Conservation (phyloP, 2,888 invertebrate genomes). For the Hartigia nigra region DNA sequence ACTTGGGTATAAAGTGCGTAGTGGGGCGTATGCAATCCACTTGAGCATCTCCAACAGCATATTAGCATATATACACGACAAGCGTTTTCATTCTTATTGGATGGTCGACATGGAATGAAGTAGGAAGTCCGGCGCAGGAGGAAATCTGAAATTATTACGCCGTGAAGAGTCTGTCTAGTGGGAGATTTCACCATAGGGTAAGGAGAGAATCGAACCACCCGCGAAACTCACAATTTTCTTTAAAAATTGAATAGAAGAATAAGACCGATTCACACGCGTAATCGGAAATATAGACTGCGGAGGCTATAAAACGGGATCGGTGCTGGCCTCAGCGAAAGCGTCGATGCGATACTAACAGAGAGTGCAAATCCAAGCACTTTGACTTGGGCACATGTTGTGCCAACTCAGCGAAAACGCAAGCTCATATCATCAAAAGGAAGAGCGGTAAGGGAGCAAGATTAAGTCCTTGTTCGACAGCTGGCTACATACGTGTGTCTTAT, state of each 20-base stretch:
- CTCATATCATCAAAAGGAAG: slow-evolving; percentile 51
- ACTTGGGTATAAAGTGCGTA: not conserved
- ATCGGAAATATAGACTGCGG: slow-evolving; percentile 45
- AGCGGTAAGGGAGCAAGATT: slow-evolving; percentile 41
- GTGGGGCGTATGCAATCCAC: not conserved
- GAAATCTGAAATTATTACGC: not conserved
- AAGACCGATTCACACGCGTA: slow-evolving; percentile 30
- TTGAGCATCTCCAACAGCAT: not conserved
- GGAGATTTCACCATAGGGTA: not conserved
- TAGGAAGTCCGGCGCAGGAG: not conserved
- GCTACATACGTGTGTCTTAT: slow-evolving; percentile 13
- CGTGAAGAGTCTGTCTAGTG: not conserved
- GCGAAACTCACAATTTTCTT: not conserved
- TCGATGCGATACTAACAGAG: slow-evolving; percentile 57
- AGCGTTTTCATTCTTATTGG: not conserved
- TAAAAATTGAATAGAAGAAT: not conserved
- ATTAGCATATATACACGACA: not conserved
- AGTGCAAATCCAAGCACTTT: slow-evolving; percentile 62
- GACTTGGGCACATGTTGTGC: slow-evolving; percentile 64
- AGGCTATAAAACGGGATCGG: slow-evolving; percentile 60
- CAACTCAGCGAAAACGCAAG: slow-evolving; percentile 63
- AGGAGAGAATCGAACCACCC: not conserved
- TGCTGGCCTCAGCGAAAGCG: slow-evolving; percentile 61
- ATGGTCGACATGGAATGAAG: not conserved
- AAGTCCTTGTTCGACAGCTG: slow-evolving; percentile 51